phyloP scores from a whole-genome alignment of 2,797 vertebrate genomes.

The Rhadinocentrus ornatus region DNA sequence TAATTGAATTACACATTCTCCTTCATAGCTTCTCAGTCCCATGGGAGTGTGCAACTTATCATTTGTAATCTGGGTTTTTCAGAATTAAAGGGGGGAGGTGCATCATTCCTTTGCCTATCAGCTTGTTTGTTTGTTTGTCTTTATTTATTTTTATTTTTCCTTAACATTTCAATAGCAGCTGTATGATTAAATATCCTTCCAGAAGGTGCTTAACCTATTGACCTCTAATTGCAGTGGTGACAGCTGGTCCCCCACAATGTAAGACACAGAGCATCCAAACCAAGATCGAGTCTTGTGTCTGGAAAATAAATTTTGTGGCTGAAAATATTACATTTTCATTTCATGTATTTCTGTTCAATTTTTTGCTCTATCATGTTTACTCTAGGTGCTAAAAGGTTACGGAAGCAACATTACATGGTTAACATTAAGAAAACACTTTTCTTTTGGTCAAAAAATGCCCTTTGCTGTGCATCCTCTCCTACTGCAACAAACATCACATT shows the following conservation, averaged over 20 bases:
- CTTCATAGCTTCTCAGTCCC: constrained; percentile 56
- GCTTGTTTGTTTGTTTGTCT: constrained; percentile 4
- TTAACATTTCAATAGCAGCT: constrained; percentile 55
- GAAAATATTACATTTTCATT: not conserved
- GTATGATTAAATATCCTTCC: constrained; percentile 64
- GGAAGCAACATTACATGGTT: not conserved
- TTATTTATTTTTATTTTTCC: constrained; percentile 50
- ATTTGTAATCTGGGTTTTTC: constrained; percentile 73
- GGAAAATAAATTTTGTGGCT: not conserved
- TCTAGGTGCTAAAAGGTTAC: not conserved
- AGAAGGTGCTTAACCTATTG: constrained; percentile 68
- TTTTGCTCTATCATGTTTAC: not conserved
- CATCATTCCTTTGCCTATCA: constrained; percentile 42
- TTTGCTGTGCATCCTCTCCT: no score
- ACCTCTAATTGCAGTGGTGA: constrained; percentile 57
- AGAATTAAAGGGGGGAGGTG: constrained; percentile 31
- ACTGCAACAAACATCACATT: not conserved
- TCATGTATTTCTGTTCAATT: not conserved
- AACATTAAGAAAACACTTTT: not conserved
- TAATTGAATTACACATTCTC: constrained; percentile 82
- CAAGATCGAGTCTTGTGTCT: not conserved
- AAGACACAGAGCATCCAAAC: not conserved
- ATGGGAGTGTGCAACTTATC: constrained; percentile 75
- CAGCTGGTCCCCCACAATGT: constrained; percentile 63
- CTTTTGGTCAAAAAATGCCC: not conserved